These are phyloP conservation scores for Nibea coibor DNA, from an alignment of 2,113 vertebrate genomes.

Conservation along the genomic window DNA sequence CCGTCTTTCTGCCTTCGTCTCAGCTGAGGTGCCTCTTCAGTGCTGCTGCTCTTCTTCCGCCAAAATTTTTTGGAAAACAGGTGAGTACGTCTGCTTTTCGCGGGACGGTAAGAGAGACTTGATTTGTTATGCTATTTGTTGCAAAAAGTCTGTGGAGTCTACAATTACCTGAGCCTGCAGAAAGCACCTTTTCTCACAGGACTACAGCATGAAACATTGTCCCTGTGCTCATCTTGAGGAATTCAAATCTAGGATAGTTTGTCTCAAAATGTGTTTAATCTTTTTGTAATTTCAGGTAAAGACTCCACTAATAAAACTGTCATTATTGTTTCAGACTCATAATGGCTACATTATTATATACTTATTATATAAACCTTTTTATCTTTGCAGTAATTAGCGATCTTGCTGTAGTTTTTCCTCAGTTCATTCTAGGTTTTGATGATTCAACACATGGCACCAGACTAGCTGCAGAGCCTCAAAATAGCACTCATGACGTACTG, in stretches of 20 bases:
- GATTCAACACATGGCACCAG: background rate
- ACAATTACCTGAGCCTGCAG: slow-evolving; percentile 21
- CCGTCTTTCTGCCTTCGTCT: slow-evolving; percentile 13
- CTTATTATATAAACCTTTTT: background rate
- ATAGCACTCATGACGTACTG: no score
- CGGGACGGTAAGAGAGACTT: background rate
- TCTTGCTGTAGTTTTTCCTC: background rate
- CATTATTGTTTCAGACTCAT: background rate
- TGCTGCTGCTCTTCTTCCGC: background rate
- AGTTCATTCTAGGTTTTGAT: background rate
- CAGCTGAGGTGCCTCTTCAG: background rate
- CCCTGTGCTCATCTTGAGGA: background rate
- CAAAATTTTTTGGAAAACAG: slow-evolving; percentile 21
- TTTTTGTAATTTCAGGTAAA: background rate
- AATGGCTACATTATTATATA: no score
- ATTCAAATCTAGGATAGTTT: background rate
- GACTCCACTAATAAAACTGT: background rate
- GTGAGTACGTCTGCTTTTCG: slow-evolving; percentile 57
- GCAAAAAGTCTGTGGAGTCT: slow-evolving; percentile 10
- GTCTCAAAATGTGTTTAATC: background rate
- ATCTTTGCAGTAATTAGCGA: background rate
- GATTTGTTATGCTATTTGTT: background rate
- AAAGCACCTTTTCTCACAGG: background rate
- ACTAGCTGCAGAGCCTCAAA: no score
- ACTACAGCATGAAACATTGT: background rate